A percentile compares a stretch with the other conserved stretches of the same genome.
Conservation (phyloP, 2,888 invertebrate genomes). For the Chymomyza fuscimana region DNA sequence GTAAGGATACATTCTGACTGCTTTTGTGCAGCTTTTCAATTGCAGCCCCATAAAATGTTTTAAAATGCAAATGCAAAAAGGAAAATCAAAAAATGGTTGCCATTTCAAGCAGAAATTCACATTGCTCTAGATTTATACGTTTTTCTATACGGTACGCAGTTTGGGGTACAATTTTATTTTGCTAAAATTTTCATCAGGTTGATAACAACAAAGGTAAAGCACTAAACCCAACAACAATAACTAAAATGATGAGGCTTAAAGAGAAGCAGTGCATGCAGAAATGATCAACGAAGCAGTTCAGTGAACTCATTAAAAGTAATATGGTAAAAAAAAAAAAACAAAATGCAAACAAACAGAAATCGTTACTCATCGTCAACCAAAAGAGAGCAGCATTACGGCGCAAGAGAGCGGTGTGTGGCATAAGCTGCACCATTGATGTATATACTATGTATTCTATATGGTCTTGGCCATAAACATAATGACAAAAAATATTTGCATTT, state of each 20-base stretch:
- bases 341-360: slow-evolving; percentile 9
- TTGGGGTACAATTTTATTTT: neutral
- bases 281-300: slow-evolving; percentile 44
- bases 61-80: slow-evolving; percentile 15
- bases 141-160: neutral
- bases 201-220: slow-evolving; percentile 1
- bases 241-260: neutral
- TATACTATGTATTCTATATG: neutral
- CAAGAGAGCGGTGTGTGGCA: neutral
- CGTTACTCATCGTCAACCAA: slow-evolving; percentile 22
- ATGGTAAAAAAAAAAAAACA: neutral
- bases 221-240: neutral
- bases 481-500: slow-evolving; percentile 57
- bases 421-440: neutral
- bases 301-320: slow-evolving; percentile 43
- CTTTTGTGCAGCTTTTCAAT: too few relatives aligned
- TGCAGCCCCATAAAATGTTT: too few relatives aligned
- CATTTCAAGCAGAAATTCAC: slow-evolving; percentile 32
- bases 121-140: slow-evolving; percentile 22
- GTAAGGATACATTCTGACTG: neutral
- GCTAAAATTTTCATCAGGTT: slow-evolving; percentile 1
- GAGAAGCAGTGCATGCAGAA: slow-evolving; percentile 2
- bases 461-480: neutral
- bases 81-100: slow-evolving; percentile 29
- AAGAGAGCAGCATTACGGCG: neutral